A percentile compares a stretch with the other conserved stretches of the same genome.
These are phyloP conservation scores for Patiria miniata DNA, from an alignment of 35 echinoderm and acorn worm species.

Conservation along the genomic window DNA sequence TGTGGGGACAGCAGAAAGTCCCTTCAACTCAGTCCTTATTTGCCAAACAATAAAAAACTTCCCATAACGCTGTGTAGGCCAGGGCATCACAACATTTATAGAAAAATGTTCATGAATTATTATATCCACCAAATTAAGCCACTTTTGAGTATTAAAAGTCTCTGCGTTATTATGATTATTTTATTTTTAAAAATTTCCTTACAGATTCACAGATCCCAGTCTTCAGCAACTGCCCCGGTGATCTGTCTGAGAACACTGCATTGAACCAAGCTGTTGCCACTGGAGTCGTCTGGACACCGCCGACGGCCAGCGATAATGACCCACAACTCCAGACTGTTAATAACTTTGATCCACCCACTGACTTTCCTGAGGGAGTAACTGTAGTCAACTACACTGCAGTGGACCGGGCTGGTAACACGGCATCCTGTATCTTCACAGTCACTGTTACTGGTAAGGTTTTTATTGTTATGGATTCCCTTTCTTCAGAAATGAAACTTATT, in stretches of 20 bases:
- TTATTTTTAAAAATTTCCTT: too few species aligned
- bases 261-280: background rate
- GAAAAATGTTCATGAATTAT: too few species aligned
- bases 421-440: constrained; percentile 39
- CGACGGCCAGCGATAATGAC: constrained; percentile 38
- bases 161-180: too few species aligned
- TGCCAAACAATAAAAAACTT: too few species aligned
- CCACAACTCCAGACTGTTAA: background rate
- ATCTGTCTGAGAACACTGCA: background rate
- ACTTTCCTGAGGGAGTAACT: background rate
- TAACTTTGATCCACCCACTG: background rate
- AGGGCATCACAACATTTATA: too few species aligned
- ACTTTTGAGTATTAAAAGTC: too few species aligned
- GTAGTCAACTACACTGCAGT: constrained; percentile 56
- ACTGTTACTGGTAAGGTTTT: constrained; percentile 46
- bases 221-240: background rate
- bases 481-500: too few species aligned
- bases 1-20: too few species aligned
- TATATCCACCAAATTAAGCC: too few species aligned
- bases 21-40: too few species aligned
- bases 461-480: too few species aligned
- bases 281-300: background rate
- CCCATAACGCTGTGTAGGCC: too few species aligned
- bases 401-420: constrained; percentile 48
- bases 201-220: background rate